phyloP scores from a whole-genome alignment of 2,888 invertebrate genomes.

The Pachycephus smyrnensis region DNA sequence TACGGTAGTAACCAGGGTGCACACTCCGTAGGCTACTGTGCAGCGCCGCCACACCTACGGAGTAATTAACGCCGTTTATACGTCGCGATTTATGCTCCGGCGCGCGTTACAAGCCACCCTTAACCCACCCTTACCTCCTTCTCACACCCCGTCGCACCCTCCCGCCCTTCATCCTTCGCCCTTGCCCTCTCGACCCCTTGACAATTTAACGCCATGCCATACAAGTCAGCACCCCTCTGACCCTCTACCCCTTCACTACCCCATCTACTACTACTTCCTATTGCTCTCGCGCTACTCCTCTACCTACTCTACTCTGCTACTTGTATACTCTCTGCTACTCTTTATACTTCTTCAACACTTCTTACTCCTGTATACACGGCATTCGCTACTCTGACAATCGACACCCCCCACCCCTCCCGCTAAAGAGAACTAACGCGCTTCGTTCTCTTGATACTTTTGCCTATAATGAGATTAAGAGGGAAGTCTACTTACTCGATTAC shows the following conservation, averaged over 20 bases:
- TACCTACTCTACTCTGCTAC: not conserved
- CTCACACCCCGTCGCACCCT: too few species aligned
- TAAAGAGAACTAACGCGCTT: not conserved
- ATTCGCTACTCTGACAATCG: not conserved
- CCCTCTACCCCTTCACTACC: too few species aligned
- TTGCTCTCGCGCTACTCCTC: too few species aligned
- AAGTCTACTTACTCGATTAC: not conserved
- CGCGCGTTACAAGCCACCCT: constrained; percentile 38
- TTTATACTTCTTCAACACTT: not conserved
- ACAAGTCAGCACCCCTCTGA: not conserved
- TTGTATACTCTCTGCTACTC: not conserved
- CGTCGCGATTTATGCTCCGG: constrained; percentile 49
- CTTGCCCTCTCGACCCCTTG: not conserved
- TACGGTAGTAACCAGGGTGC: too few species aligned
- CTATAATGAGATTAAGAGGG: not conserved
- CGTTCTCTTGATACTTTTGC: not conserved
- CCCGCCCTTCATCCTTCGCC: not conserved
- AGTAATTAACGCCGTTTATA: constrained; percentile 51
- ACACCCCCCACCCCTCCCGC: too few species aligned
- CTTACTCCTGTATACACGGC: not conserved
- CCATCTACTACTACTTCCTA: too few species aligned
- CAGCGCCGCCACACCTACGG: constrained; percentile 37
- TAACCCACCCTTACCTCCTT: too few species aligned
- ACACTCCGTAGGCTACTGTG: not conserved
- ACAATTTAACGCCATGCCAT: not conserved